Evolutionary conservation across 2,797 vertebrate species (phyloP), one percentile per base, ranked within the genome.

Genomic region (Chiroxiphia lanceolata): DNA sequence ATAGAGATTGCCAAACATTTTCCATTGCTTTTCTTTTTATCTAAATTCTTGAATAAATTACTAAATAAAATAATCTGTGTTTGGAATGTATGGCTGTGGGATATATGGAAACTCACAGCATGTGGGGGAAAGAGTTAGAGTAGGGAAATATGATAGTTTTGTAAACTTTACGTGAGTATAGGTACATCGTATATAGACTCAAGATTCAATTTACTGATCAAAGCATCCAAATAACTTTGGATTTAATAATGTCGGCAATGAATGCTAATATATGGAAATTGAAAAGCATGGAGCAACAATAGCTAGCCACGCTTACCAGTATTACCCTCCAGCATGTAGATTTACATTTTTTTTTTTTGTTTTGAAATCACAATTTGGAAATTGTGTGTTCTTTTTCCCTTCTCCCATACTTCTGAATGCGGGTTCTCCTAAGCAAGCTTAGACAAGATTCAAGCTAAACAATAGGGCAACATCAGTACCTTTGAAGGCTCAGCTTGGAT

Each of bases 271-370:
- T 94, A 97, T 95, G 94, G 83, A 97, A 95, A 93, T 95, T 71
- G 78, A 89, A 94, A 94, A 92, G 88, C 75, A 90, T 65, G 83
- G 91, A 96, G 83, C 86, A 97, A 96, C 94, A 95, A 95, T 97
- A 96, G 94, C 90, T 93, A 97, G 94, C 91, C 96, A 97, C 94
- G 85, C 90, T 96, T 96, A 95, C 93, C 79, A 87, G 88, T 91
- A 94, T 95, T 96, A 86, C 90, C 96, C 95, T 94, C 87, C 51
- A 93, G 95, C 91, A 60, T 92, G 71, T 92, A 94, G 92, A 97
- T 95, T 96, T 96, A 87, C 85, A 96, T 95, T 94, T 97, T 97
- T 96, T 94, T 94, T 88, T 94, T 97, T 96, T 95, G 95, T 95
- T 97, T 96, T 96, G 82, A 94, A 97, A 89, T 94, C 56, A 59